Base-by-base conservation (phyloP, 2,797 vertebrate genomes). In the Falco rusticolus region DNA sequence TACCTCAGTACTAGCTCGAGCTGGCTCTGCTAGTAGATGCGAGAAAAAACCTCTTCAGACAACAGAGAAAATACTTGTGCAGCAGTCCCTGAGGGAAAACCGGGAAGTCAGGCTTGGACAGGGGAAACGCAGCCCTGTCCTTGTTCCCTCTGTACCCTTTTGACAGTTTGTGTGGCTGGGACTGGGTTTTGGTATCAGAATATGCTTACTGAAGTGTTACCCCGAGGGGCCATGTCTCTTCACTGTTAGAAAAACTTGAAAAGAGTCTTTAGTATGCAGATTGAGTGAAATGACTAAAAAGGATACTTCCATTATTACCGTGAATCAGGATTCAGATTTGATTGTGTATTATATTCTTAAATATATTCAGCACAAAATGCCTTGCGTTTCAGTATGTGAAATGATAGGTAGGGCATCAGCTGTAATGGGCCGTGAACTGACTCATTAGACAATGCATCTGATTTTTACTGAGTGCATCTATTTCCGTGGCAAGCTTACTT, bases 271-370 rank as follows among this genome's bases (percentile, higher is more conserved):
- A 94, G 68, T 86, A 77, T 80, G 53, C 69, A 80, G 84, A 77
- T 71, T 86, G 86, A 88, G 37, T 34, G 53, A 82, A 91, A 70
- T 75, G 48, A 80, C 69, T 92, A 69, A 84, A 94, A 94, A 85
- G 59, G 48, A 61, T 68, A 70, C 74, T 94, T 25, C 47, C 26
- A 13, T 91, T 96, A 94, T 88, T n/a, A 18, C 72, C 7, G 15
- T 45, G 87, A 90, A 85, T 94, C 70, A 64, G 75, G 65, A 88
- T 39, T 94, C 56, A 50, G 80, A 76, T 87, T 84, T 97, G 96
- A 97, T 97, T 96, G 87, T 92, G 70, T 69, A 95, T 97, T 97
- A 85, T 96, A 53, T 71, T 94, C 80, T 94, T 64, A 94, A 93
- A 93, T 88, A 34, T 39, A 91, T 92, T 95, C 95, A 84, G 81